Evolutionary conservation across 2,888 invertebrate genomes (phyloP), one percentile per base, ranked within the genome.

Genomic region (Ormia ochracea): DNA sequence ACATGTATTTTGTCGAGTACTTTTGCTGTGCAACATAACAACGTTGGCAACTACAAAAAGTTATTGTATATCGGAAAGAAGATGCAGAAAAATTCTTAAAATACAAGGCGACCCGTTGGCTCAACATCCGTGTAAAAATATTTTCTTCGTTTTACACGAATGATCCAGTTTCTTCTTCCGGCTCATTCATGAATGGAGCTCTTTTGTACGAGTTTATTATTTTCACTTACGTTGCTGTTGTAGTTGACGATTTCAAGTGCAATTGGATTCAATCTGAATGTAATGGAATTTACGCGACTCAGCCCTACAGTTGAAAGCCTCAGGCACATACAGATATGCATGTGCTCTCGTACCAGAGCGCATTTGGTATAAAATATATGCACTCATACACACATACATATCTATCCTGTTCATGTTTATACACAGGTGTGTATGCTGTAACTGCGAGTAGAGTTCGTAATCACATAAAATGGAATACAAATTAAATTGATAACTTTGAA

Each of bases 211-310:
- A n/a, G n/a, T 12, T 58, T 38, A 28, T 9, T 9, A 10, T 19
- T 38, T 45, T 14, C 23, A 56, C 17, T 73, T 28, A 21, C 45
- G 50, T 73, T 54, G 52, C 36, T 56, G 54, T 74, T 58, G 33
- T 28, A 63, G 48, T 48, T 61, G 54, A 54, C 31, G 61, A 41
- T 56, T 74, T 75, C 59, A 79, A 75, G 69, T 66, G 73, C 73
- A 72, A 74, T 65, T 76, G 63, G 76, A 76, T 72, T 65, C 59
- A 73, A 41, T 38, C 58, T 61, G 74, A 74, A 61, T 69, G 80
- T 81, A 82, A 76, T 82, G 81, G 74, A 76, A 82, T 82, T 82
- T 77, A 66, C 78, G 78, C 75, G 73, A 75, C 70, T 61, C 63
- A 74, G 61, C 73, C 65, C 73, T 68, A 73, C 66, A 80, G 59